Base-by-base conservation (phyloP, 1,140 invertebrate species). In the Cyrtorhinus lividipennis region DNA sequence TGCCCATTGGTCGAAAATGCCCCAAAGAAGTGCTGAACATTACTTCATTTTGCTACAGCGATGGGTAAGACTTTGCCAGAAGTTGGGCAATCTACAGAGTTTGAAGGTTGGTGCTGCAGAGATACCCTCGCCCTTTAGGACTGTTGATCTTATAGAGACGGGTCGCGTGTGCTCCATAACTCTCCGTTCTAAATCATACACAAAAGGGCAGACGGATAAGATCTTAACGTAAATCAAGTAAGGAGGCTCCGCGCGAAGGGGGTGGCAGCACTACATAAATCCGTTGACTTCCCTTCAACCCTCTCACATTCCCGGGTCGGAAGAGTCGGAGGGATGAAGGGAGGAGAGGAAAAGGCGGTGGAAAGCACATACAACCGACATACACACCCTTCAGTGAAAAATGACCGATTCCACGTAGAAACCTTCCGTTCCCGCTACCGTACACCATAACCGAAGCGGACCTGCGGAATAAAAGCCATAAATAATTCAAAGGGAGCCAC, bases 71-170 rank as follows among this genome's bases (percentile, higher is more conserved):
- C n/a, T n/a, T n/a, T n/a, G n/a, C n/a, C n/a, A n/a, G n/a, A n/a
- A n/a, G n/a, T n/a, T n/a, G n/a, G n/a, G n/a, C n/a, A n/a, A n/a
- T n/a, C n/a, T n/a, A n/a, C n/a, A n/a, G n/a, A n/a, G n/a, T n/a
- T n/a, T n/a, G n/a, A n/a, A n/a, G n/a, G n/a, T n/a, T n/a, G n/a
- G n/a, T n/a, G n/a, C n/a, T n/a, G n/a, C n/a, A n/a, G n/a, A n/a
- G n/a, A n/a, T n/a, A n/a, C n/a, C n/a, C n/a, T n/a, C n/a, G n/a
- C n/a, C n/a, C 48, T 22, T 53, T 20, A 53, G 48, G 48, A 53
- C 48, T 53, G 48, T 53, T 53, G 48, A 53, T 53, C 48, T 53
- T 53, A 53, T 53, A 53, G 48, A 53, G 48, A 53, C 48, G 48
- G 38, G 48, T 53, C 48, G 48, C 48, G 48, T 53, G 48, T 53